Evolutionary conservation across 2,888 invertebrate genomes (phyloP).

Genomic region (Nomada lathburiana): DNA sequence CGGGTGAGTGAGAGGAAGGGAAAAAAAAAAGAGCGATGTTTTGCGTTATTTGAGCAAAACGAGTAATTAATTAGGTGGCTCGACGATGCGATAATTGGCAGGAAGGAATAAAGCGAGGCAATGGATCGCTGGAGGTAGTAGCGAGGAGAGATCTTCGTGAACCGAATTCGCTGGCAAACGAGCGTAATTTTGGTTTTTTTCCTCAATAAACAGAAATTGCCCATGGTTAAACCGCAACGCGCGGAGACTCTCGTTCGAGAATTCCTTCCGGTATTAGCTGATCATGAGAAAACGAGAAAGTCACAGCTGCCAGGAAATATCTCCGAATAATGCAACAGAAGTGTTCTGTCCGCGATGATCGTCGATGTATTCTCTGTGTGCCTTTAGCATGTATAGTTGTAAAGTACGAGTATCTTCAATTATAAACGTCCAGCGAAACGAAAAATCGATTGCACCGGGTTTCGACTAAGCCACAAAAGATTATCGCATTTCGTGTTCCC

Average conservation of each 20-base stretch:
- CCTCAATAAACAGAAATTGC: constrained; percentile 32
- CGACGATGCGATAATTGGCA: background rate
- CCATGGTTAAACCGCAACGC: constrained; percentile 9
- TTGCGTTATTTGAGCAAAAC: background rate
- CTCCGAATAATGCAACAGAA: constrained; percentile 22
- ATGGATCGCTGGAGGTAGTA: background rate
- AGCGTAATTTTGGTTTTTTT: constrained; percentile 18
- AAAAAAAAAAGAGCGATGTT: background rate
- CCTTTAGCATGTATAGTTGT: background rate
- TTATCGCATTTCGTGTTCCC: too few species aligned
- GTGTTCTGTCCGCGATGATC: constrained; percentile 20
- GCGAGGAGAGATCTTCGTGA: constrained; percentile 7
- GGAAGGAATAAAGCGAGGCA: background rate
- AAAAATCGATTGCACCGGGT: too few species aligned
- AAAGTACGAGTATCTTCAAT: too few species aligned
- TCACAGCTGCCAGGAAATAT: constrained; percentile 27
- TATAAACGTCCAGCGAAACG: too few species aligned
- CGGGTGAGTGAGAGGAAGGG: background rate
- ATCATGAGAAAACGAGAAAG: constrained; percentile 56
- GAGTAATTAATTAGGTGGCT: too few species aligned
- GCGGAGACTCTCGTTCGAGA: constrained; percentile 13
- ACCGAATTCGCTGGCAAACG: constrained; percentile 3
- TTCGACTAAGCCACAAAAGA: too few species aligned
- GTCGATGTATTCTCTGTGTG: constrained; percentile 19
- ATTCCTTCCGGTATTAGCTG: constrained; percentile 47